These are phyloP conservation scores for Escarpia spicata DNA, from an alignment of 2,888 invertebrate species.

Conservation along the genomic window DNA sequence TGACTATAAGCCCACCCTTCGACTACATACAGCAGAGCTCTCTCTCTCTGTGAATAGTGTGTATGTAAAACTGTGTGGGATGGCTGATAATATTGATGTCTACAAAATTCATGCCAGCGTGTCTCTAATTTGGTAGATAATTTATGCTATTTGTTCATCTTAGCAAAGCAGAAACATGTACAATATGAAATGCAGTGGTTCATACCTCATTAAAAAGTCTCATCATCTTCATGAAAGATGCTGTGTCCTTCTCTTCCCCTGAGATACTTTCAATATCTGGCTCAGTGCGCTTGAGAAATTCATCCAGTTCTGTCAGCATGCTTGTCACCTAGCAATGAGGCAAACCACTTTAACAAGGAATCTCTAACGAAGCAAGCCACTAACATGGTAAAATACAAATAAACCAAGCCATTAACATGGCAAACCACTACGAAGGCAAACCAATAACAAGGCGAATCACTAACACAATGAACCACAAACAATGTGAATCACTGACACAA, in stretches of 20 bases:
- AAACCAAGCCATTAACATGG: no score
- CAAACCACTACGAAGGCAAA: no score
- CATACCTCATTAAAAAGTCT: conserved; percentile 64
- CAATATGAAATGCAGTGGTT: background rate
- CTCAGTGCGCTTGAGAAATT: conserved; percentile 63
- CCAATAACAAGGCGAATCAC: no score
- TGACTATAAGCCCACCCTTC: no score
- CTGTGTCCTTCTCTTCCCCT: conserved; percentile 64
- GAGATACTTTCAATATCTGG: conserved; percentile 65
- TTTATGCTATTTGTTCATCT: background rate
- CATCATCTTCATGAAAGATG: conserved; percentile 66
- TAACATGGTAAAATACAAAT: no score
- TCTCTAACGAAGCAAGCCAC: no score
- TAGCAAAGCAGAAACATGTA: background rate
- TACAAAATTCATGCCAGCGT: no score
- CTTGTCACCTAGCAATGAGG: conserved; percentile 44
- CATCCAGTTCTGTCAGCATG: conserved; percentile 57
- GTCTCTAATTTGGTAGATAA: background rate
- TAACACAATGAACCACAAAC: no score
- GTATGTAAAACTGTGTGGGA: background rate
- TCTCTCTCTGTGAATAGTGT: background rate
- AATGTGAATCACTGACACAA: no score
- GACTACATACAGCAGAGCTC: no score
- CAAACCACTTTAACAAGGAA: background rate
- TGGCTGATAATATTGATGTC: background rate